phyloP scores from a whole-genome alignment of 2,888 invertebrate genomes.

The Thymelicus sylvestris region DNA sequence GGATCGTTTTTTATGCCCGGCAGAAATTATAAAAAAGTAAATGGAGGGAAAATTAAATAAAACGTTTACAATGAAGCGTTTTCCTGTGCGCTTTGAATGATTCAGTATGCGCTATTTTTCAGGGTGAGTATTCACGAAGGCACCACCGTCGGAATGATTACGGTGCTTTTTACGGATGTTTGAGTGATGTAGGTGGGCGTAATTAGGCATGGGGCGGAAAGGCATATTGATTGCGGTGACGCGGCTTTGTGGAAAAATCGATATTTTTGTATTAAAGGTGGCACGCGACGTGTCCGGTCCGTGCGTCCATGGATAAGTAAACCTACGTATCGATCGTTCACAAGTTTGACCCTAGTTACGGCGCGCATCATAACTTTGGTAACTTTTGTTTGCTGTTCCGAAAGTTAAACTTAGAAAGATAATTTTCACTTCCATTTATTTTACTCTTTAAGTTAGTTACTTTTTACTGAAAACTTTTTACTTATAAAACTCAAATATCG shows the following conservation, averaged over 20 bases:
- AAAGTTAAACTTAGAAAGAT: too few species aligned
- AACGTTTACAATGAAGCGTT: constrained; percentile 84
- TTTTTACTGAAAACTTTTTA: too few species aligned
- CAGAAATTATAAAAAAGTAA: constrained; percentile 84
- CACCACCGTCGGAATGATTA: constrained; percentile 63
- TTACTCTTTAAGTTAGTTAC: too few species aligned
- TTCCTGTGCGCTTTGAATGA: constrained; percentile 83
- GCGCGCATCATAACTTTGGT: constrained; percentile 67
- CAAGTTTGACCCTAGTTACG: constrained; percentile 77
- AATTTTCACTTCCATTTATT: too few species aligned
- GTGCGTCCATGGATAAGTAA: constrained; percentile 76
- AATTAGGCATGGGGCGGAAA: constrained; percentile 83
- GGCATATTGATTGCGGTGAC: constrained; percentile 85
- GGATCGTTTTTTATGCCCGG: constrained; percentile 83
- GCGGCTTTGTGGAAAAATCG: constrained; percentile 82
- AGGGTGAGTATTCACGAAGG: constrained; percentile 66
- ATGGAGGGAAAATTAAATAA: constrained; percentile 85
- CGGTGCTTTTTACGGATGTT: constrained; percentile 76
- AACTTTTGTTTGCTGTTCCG: constrained; percentile 56
- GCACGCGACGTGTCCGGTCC: constrained; percentile 81
- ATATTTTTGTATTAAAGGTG: constrained; percentile 83
- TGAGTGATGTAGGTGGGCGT: constrained; percentile 81
- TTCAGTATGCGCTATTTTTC: constrained; percentile 80
- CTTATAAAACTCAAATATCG: too few species aligned
- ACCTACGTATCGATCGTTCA: constrained; percentile 73